Percentiles rank a stretch among this genome's conserved stretches.
phyloP scores from a whole-genome alignment of 92 coral and sea anemone genomes.

The Phenganax stokvisi region DNA sequence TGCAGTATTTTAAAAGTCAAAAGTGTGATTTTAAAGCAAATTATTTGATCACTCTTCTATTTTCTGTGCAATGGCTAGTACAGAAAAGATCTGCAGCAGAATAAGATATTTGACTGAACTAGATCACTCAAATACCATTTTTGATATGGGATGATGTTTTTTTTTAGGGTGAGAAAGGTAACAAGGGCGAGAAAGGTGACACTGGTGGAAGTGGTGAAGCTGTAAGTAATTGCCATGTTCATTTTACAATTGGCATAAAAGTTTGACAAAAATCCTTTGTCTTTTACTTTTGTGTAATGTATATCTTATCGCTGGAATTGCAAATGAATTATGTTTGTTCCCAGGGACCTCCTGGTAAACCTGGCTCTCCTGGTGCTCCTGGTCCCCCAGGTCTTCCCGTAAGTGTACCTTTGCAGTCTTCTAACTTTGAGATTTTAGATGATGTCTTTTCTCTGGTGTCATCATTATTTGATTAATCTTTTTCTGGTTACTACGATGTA shows the following conservation, averaged over 20 bases:
- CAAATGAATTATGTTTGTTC: background rate
- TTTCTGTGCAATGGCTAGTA: no score
- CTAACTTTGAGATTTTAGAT: background rate
- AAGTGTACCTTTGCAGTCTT: background rate
- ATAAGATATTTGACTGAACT: no score
- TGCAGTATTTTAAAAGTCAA: no score
- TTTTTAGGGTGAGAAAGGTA: constrained; percentile 21
- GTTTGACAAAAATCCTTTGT: background rate
- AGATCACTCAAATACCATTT: no score
- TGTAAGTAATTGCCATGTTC: constrained; percentile 4
- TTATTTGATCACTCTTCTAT: no score
- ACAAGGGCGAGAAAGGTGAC: constrained; percentile 12
- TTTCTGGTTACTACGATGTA: no score
- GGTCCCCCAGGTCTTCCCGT: constrained; percentile 23
- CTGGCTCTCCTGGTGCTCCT: constrained; percentile 14
- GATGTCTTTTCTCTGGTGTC: background rate
- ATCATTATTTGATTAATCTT: no score
- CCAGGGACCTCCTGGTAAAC: constrained; percentile 13
- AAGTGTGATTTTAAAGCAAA: no score
- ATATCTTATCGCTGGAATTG: background rate
- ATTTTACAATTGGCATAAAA: no score
- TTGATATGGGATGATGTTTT: no score
- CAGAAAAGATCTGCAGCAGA: no score
- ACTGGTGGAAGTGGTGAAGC: constrained; percentile 14
- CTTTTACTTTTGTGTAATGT: background rate